Conservation (phyloP, 2,888 invertebrate genomes). For the Cyaniris semiargus region DNA sequence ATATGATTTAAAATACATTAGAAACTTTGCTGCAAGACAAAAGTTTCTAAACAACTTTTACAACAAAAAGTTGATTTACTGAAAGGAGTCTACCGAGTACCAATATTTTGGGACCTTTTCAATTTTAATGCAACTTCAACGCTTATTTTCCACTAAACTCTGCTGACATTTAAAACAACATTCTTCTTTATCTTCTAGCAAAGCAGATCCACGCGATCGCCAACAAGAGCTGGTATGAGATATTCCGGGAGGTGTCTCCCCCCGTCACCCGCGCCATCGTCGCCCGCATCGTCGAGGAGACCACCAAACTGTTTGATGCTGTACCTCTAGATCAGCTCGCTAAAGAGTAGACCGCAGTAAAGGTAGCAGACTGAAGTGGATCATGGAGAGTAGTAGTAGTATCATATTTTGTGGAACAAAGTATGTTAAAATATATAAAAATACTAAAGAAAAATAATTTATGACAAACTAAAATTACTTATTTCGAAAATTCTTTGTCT, state of each 20-base stretch:
- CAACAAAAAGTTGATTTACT: not conserved
- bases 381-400: not conserved
- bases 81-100: not conserved
- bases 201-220: slow-evolving; percentile 59
- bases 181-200: slow-evolving; percentile 50
- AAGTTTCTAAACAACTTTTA: too few species aligned
- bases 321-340: slow-evolving; percentile 57
- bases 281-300: slow-evolving; percentile 52
- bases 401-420: not conserved
- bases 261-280: slow-evolving; percentile 65
- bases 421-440: not conserved
- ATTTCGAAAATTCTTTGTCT: not conserved
- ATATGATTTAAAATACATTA: too few species aligned
- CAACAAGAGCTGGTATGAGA: slow-evolving; percentile 64
- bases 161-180: not conserved
- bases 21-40: too few species aligned
- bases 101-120: not conserved
- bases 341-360: not conserved
- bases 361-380: not conserved
- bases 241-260: slow-evolving; percentile 68
- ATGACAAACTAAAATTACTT: not conserved
- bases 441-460: not conserved
- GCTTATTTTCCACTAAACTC: not conserved
- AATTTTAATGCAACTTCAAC: not conserved
- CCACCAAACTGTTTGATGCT: slow-evolving; percentile 57